Evolutionary conservation across 2,888 invertebrate species (phyloP), one percentile per base, ranked within the genome.

Genomic region (Limnephilus marmoratus): DNA sequence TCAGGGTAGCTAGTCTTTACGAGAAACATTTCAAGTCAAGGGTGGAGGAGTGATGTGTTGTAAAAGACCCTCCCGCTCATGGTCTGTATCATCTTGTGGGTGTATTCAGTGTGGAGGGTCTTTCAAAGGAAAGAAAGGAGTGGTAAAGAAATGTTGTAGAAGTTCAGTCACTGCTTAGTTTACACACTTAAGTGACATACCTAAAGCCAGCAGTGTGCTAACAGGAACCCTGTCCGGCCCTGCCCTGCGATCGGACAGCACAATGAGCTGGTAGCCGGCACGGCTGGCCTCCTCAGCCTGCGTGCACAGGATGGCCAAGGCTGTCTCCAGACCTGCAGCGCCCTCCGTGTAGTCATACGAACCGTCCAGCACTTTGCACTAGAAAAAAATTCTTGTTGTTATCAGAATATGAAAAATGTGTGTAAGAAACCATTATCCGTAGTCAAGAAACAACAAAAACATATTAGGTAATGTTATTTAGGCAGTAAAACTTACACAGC

Each of bases 291-390:
- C 95, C 94, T 97, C 97, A 0, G 99, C 99, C 94, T 98, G 98
- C 3, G 97, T 95, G 94, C 98, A 98, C 90, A 99, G 97, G 80
- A 97, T 96, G 91, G 98, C 97, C 91, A 99, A 96, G n/a, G 98
- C 98, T 9, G 97, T 97, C 93, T 97, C 95, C 93, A 99, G 97
- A 0, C 99, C 99, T 11, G 95, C 95, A 5, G 97, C 96, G 0
- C 98, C 99, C 90, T 98, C 98, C 80, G 96, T 95, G 93, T 97
- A 97, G 37, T 97, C 98, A 96, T 98, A 99, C 88, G 99, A 98
- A 93, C 98, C 98, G 95, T 99, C 99, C 94, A 99, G 97, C 41
- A 98, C 97, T 95, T 97, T 97, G 0, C 98, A 97, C 96, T 96
- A 95, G 0, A 88, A 91, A 68, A 12, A 87, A 90, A 81, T 83